phyloP scores from a whole-genome alignment of 2,888 invertebrate species.

The Oligia fasciuncula region DNA sequence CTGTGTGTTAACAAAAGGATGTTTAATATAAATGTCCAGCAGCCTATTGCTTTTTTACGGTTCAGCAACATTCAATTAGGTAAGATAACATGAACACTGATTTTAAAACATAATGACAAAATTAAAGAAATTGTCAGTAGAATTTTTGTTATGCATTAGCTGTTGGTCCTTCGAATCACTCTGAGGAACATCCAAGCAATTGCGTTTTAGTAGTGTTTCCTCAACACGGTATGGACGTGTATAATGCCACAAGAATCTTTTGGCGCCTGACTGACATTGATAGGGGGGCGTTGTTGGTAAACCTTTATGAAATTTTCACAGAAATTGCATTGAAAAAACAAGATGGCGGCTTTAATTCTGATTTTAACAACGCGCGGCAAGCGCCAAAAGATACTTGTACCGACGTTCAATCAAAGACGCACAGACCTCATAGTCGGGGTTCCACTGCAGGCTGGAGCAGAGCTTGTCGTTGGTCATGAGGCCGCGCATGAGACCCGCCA shows the following conservation, averaged over 20 bases:
- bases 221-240: background rate
- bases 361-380: too few species aligned
- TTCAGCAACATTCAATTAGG: too few species aligned
- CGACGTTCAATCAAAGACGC: background rate
- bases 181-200: background rate
- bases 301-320: background rate
- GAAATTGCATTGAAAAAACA: background rate
- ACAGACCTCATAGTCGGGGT: conserved; percentile 91
- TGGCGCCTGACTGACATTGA: background rate
- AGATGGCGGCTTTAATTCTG: background rate
- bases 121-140: background rate
- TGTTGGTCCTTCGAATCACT: background rate
- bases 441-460: conserved; percentile 93
- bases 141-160: background rate
- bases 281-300: background rate
- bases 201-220: background rate
- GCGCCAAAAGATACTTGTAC: background rate
- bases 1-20: background rate
- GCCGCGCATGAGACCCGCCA: conserved; percentile 90
- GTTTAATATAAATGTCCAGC: too few species aligned
- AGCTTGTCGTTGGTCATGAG: conserved; percentile 92
- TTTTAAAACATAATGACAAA: too few species aligned
- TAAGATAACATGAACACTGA: too few species aligned
- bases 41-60: too few species aligned
- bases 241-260: background rate